Base-by-base conservation (phyloP, 2,113 vertebrate species). In the Pavo muticus region DNA sequence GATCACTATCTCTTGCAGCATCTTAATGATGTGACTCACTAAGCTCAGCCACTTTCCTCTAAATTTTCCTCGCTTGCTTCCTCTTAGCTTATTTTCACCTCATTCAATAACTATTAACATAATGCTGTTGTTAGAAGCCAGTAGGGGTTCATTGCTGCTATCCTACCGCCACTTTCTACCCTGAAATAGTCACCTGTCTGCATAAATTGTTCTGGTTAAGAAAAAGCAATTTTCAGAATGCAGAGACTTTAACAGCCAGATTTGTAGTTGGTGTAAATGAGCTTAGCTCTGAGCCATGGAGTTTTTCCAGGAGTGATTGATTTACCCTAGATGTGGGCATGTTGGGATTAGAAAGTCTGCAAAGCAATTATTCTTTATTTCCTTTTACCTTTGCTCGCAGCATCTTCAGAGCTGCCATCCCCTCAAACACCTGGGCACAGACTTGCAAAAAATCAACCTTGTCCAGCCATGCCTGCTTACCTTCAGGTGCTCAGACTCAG, bases 101-200 rank as follows among this genome's bases (percentile, higher is more conserved):
- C 91, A 82, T 95, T 92, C 88, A 87, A 87, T 91, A 91, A 82
- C 84, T 93, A 84, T 97, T 94, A 95, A 87, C 84, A 93, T 92
- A 93, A 95, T 84, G 56, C 54, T 75, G 24, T 85, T 79, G 47
- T 96, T 96, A 95, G 87, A 92, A 94, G 54, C 84, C 87, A 93
- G 81, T 10, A 67, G 89, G 81, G 94, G 71, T 59, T 91, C 77
- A 79, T 81, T 93, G 81, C 81, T 83, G 50, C 74, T 87, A 79
- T 92, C 25, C 63, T 84, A 13, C 61, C 42, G 73, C 44, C 14
- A 1, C n/a, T 87, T 37, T 78, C 54, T 87, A 65, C 81, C 48
- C 74, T 82, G 63, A 72, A 83, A 67, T 45, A 67, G 54, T 91
- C 89, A 92, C 89, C 89, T 92, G 68, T 87, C 87, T 79, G 73